Percentiles rank a stretch among this genome's conserved stretches.
These are phyloP conservation scores for Epistrophella euchroma DNA, from an alignment of 2,888 invertebrate species.

Conservation along the genomic window DNA sequence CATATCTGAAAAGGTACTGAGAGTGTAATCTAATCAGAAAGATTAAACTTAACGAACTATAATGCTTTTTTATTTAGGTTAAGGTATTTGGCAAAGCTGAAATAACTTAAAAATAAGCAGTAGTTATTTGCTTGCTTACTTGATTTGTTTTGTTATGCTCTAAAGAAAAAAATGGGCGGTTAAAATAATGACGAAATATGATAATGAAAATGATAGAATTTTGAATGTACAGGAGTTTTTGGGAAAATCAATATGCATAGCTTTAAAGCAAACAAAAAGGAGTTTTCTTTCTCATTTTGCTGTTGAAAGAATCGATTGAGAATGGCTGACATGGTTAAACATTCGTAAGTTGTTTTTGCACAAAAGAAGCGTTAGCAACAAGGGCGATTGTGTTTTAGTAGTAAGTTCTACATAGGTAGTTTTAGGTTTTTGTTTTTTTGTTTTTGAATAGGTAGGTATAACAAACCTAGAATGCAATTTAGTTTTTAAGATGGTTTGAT, in stretches of 20 bases:
- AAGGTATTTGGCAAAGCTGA: constrained; percentile 39
- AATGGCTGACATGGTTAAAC: constrained; percentile 4
- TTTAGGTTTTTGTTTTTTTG: too few relatives aligned
- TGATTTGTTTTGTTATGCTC: not conserved
- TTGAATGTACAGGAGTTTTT: not conserved
- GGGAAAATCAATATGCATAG: constrained; percentile 15
- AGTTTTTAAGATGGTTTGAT: not conserved
- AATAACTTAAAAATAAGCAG: constrained; percentile 15
- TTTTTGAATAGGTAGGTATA: too few relatives aligned
- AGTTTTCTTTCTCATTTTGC: not conserved
- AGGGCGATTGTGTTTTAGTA: not conserved
- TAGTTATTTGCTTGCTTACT: constrained; percentile 26
- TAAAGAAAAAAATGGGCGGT: constrained; percentile 16
- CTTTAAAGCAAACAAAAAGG: not conserved
- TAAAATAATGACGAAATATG: not conserved
- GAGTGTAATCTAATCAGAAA: constrained; percentile 60
- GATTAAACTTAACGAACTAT: constrained; percentile 46
- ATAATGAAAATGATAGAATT: constrained; percentile 6
- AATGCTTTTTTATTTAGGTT: constrained; percentile 42
- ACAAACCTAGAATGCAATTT: not conserved
- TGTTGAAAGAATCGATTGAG: constrained; percentile 11
- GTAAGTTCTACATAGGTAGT: not conserved
- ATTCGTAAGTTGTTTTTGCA: not conserved
- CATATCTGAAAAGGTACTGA: constrained; percentile 7
- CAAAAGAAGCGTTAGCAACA: not conserved